Evolutionary conservation across 2,888 invertebrate species (phyloP).

Genomic region (Trachelus tabidus): DNA sequence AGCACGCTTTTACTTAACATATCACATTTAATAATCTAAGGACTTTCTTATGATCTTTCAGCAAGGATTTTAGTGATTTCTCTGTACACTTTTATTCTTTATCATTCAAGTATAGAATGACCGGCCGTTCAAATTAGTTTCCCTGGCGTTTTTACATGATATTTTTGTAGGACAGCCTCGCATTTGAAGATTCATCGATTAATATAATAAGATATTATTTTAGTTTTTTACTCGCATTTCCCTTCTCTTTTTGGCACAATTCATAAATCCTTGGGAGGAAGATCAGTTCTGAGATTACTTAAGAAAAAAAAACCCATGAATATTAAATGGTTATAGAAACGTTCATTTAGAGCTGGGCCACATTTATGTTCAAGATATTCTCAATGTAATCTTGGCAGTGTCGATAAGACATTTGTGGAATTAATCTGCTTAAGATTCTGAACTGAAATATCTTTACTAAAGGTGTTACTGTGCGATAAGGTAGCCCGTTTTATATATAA

Average conservation of each 20-base stretch:
- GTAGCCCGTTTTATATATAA: neutral
- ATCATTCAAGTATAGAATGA: neutral
- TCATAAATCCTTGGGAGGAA: neutral
- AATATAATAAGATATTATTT: neutral
- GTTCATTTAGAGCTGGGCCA: neutral
- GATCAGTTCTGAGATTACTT: neutral
- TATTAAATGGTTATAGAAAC: neutral
- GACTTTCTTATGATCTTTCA: neutral
- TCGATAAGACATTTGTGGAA: neutral
- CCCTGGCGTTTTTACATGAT: neutral
- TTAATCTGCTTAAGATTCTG: neutral
- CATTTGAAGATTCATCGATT: neutral
- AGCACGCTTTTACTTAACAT: neutral
- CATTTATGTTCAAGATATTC: neutral
- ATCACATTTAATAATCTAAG: neutral
- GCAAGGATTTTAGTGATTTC: neutral
- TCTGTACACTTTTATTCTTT: neutral
- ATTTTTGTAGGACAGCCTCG: neutral
- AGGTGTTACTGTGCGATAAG: neutral
- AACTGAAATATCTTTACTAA: neutral
- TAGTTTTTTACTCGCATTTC: neutral
- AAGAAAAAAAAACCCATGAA: neutral
- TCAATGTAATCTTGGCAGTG: neutral
- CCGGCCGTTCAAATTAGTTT: neutral
- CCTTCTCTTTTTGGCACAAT: neutral